phyloP scores from a whole-genome alignment of 2,797 vertebrate genomes.

The Nannoperca obscura region DNA sequence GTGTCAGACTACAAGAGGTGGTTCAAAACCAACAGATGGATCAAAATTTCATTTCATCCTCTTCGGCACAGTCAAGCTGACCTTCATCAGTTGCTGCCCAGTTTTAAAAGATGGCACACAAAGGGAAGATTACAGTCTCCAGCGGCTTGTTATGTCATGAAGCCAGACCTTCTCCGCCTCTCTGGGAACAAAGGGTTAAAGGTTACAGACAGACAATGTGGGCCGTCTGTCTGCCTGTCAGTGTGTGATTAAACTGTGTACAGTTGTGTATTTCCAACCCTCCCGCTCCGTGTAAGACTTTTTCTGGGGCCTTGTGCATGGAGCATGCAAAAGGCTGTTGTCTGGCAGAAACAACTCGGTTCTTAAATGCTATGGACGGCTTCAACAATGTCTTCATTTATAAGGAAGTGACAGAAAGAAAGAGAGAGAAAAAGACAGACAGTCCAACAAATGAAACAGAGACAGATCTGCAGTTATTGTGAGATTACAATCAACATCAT shows the following conservation, averaged over 20 bases:
- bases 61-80: background rate
- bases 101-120: conserved; percentile 24
- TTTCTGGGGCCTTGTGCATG: conserved; percentile 39
- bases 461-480: conserved; percentile 54
- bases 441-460: conserved; percentile 45
- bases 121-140: conserved; percentile 11
- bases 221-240: conserved; percentile 53
- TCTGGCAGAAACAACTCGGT: conserved; percentile 56
- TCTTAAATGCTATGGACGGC: conserved; percentile 43
- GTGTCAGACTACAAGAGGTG: background rate
- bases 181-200: conserved; percentile 70
- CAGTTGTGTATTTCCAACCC: conserved; percentile 44
- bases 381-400: conserved; percentile 73
- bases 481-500: conserved; percentile 59
- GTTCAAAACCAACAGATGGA: background rate
- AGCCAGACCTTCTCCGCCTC: conserved; percentile 58
- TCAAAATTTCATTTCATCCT: background rate
- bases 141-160: conserved; percentile 43
- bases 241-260: conserved; percentile 49
- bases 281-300: conserved; percentile 46
- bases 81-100: background rate
- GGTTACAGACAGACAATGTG: conserved; percentile 68
- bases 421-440: conserved; percentile 36
- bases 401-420: conserved; percentile 42
- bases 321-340: conserved; percentile 44